Conservation (phyloP, 2,113 vertebrate species). For the Bubo blakistoni region DNA sequence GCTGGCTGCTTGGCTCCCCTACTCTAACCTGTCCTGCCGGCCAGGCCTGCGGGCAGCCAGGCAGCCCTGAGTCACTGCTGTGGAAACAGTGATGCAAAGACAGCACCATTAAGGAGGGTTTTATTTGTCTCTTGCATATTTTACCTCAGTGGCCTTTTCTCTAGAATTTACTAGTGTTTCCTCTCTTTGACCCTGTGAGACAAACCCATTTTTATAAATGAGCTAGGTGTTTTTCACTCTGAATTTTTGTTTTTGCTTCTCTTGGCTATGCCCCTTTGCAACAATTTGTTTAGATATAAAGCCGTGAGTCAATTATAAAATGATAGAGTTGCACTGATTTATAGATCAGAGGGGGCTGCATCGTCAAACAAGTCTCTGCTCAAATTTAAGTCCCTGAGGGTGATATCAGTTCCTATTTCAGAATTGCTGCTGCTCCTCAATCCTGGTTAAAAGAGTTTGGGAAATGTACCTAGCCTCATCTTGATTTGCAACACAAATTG, state of each 20-base stretch:
- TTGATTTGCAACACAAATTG: background rate
- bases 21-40: background rate
- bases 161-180: background rate
- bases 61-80: background rate
- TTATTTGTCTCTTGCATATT: background rate
- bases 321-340: background rate
- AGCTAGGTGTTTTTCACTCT: background rate
- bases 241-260: background rate
- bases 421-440: background rate
- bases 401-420: background rate
- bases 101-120: background rate
- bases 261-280: background rate
- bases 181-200: background rate
- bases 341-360: background rate
- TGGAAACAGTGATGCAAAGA: slow-evolving; percentile 17
- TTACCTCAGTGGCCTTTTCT: background rate
- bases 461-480: background rate
- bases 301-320: background rate
- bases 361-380: background rate
- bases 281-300: background rate
- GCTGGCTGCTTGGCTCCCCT: background rate
- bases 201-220: background rate
- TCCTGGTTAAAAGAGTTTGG: background rate
- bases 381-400: background rate
- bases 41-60: background rate